Evolutionary conservation across 2,797 vertebrate genomes (phyloP).

Genomic region (Antennarius maculatus): DNA sequence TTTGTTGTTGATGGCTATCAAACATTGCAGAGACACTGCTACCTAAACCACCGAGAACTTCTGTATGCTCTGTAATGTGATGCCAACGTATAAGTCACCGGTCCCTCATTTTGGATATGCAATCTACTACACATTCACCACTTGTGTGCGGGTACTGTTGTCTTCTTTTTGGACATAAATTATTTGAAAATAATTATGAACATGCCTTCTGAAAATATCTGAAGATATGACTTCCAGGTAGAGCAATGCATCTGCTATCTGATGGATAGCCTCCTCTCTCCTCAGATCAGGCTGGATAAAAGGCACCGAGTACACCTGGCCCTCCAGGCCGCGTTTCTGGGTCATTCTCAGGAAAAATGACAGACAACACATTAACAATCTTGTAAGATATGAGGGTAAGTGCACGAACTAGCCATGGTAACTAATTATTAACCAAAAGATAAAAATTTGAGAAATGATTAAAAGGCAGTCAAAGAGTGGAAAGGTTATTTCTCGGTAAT

Average conservation of each 20-base stretch:
- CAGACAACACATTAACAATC: neutral
- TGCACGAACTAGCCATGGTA: neutral
- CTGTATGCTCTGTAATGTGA: no score
- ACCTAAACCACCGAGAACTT: no score
- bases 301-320: constrained; percentile 89
- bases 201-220: constrained; percentile 92
- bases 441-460: neutral
- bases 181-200: neutral
- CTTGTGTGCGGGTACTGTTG: no score
- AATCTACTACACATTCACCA: no score
- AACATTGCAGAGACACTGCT: no score
- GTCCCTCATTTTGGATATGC: no score
- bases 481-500: no score
- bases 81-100: no score
- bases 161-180: no score
- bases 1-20: no score
- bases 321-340: constrained; percentile 86
- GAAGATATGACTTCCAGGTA: constrained; percentile 89
- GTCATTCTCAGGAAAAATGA: constrained; percentile 72
- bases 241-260: constrained; percentile 88
- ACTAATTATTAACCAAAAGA: neutral
- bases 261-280: constrained; percentile 89
- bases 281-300: constrained; percentile 91
- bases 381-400: neutral
- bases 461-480: neutral